Evolutionary conservation across 2,797 vertebrate genomes (phyloP), one percentile per base, ranked within the genome.

Genomic region (Sebastes paucispinis): DNA sequence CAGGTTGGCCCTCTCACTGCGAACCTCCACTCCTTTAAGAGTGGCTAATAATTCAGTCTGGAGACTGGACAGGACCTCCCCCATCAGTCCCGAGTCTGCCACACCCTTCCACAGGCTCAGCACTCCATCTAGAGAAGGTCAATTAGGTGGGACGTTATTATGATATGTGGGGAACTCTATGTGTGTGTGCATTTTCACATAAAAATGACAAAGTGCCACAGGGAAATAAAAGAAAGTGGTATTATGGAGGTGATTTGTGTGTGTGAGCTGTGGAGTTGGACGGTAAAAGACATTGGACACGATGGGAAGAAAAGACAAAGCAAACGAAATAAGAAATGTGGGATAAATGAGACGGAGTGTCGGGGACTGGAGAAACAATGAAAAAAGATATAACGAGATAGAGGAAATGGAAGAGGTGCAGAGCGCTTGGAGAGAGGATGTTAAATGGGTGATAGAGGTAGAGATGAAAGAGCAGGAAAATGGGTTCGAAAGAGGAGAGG

Each of bases 31-130:
- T 1, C 96, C 96, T 89, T 93, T 94, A 10, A 98, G 92, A 71
- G 97, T 94, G 69, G 97, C 95, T 88, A 97, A 94, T 85, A 98
- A 93, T 90, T 98, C 97, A 74, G 96, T 97, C 88, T 98, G 97
- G 86, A 98, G 96, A 85, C 96, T 97, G 91, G 96, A 97, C 75
- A 99, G 95, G 25, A 99, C 97, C 73, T 97, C 96, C 66, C 96
- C 96, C 97, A 98, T 97, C 89, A 99, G 93, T 14, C 97, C 98
- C 1, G 97, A 96, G 16, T 98, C 96, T 60, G 97, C 96, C 82
- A 98, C 97, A 62, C 96, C 96, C 87, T 95, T 97, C 98, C 97
- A 98, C 85, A 98, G 96, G 87, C 96, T 96, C 93, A 98, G 65
- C 0, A 96, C 96, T 91, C 96, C 97, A 87, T 97, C 97, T 98